Base-by-base conservation (phyloP, 2,888 invertebrate genomes). In the Eupeodes latifasciatus region DNA sequence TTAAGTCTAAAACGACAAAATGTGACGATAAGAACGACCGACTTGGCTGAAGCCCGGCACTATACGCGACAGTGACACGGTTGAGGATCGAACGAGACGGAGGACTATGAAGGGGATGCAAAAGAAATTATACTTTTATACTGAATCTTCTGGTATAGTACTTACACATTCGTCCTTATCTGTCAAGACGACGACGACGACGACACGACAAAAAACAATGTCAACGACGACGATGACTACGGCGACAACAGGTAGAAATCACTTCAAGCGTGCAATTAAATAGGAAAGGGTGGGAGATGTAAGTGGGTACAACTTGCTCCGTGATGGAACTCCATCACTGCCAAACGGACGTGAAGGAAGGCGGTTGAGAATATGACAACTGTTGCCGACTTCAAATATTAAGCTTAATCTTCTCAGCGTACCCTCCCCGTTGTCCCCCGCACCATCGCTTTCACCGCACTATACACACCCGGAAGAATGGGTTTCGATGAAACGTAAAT, bases 381-480 rank as follows among this genome's bases (percentile, higher is more conserved):
- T 88, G 87, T 88, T 88, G 87, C 87, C 84, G 87, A 12, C 72
- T 88, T 88, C 84, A 88, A 85, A 85, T 85, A 88, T 85, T 88
- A 85, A 88, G 78, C 67, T 81, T 88, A 88, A 88, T 88, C 88
- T 71, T 72, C 77, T 84, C 81, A 80, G 59, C 47, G 57, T 76
- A 71, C 55, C 47, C 71, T 19, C 55, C 3, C 53, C 1, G 27
- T n/a, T 4, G 1, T 40, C 51, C 59, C 12, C 11, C 66, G 5
- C n/a, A 12, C 27, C 34, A 5, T 14, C 59, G 7, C n/a, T n/a
- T 3, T 14, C 53, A 51, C 5, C 40, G 40, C 5, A 40, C 40
- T 40, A 40, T 40, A 40, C 40, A 40, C 40, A 78, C 59, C 71
- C 78, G 66, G 66, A 53, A 71, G 72, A 72, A 59, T 67, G 80